Evolutionary conservation across 2,888 invertebrate genomes (phyloP).

Genomic region (Ariolimax columbianus): DNA sequence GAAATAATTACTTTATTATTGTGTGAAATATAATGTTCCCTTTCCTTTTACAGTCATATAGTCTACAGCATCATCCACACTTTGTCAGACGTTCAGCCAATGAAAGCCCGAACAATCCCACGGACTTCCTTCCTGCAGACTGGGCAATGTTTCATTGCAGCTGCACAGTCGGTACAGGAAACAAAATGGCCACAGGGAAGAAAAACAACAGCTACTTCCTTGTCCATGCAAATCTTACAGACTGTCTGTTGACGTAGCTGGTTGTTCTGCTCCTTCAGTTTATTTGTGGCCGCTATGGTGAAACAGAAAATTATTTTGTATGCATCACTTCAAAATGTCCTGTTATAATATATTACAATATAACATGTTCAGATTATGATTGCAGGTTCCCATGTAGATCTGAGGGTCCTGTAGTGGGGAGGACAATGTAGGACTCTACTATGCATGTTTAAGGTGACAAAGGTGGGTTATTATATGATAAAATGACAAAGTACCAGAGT

Average conservation of each 20-base stretch:
- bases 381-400: too few relatives aligned
- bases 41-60: too few relatives aligned
- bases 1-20: too few relatives aligned
- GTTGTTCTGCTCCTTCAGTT: slow-evolving; percentile 27
- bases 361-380: too few relatives aligned
- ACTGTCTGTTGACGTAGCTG: slow-evolving; percentile 40
- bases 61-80: background rate
- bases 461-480: too few relatives aligned
- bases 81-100: background rate
- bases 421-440: too few relatives aligned
- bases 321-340: too few relatives aligned
- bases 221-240: slow-evolving; percentile 49
- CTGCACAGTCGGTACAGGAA: slow-evolving; percentile 40
- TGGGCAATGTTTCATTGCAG: slow-evolving; percentile 38
- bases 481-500: too few relatives aligned
- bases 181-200: slow-evolving; percentile 48
- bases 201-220: slow-evolving; percentile 45
- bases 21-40: too few relatives aligned
- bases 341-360: too few relatives aligned
- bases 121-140: slow-evolving; percentile 32
- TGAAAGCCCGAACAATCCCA: slow-evolving; percentile 41
- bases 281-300: background rate
- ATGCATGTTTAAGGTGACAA: too few relatives aligned
- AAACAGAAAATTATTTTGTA: slow-evolving; percentile 13
- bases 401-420: too few relatives aligned